phyloP scores from a whole-genome alignment of 2,888 invertebrate species.

The Eupithecia vulgata region DNA sequence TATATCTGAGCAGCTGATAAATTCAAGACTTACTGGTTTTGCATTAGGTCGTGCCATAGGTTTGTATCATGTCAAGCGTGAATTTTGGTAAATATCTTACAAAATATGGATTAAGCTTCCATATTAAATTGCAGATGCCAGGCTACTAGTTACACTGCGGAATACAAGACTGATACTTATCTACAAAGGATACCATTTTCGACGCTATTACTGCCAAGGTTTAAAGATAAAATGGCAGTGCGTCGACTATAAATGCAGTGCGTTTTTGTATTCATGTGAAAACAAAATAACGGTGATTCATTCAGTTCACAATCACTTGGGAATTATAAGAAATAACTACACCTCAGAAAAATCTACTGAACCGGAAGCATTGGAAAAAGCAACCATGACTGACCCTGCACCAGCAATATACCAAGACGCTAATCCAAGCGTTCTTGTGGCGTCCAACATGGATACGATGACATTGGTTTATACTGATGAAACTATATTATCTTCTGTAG shows the following conservation, averaged over 20 bases:
- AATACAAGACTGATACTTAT: constrained; percentile 34
- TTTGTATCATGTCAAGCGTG: background rate
- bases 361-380: constrained; percentile 12
- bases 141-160: constrained; percentile 16
- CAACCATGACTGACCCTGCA: background rate
- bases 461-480: background rate
- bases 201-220: constrained; percentile 25
- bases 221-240: constrained; percentile 43
- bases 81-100: background rate
- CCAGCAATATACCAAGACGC: background rate
- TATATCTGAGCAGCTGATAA: background rate
- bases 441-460: background rate
- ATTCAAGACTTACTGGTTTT: background rate
- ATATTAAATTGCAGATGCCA: constrained; percentile 26
- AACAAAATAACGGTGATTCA: constrained; percentile 28
- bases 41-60: constrained; percentile 12
- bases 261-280: constrained; percentile 25
- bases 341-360: background rate
- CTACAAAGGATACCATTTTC: constrained; percentile 42
- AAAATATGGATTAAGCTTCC: background rate
- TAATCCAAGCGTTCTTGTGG: background rate
- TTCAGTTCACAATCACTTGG: constrained; percentile 23
- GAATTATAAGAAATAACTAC: background rate
- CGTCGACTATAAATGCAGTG: constrained; percentile 34
- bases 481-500: background rate